Evolutionary conservation across 2,797 vertebrate species (phyloP).

Genomic region (Falco berigora): DNA sequence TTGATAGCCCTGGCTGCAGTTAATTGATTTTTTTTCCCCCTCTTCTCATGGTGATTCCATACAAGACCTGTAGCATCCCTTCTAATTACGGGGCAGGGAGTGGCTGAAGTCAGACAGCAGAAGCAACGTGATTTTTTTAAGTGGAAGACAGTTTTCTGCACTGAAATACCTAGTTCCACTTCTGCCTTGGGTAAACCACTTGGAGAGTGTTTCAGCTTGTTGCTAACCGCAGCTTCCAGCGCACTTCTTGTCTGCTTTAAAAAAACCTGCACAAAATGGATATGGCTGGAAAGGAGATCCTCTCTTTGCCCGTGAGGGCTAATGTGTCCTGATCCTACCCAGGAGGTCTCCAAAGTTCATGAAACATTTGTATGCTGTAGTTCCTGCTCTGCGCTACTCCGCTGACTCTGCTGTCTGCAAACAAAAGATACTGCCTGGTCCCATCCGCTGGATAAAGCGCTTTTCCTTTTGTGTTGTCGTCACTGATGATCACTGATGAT

Average conservation of each 20-base stretch:
- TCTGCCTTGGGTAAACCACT: background rate
- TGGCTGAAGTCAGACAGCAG: background rate
- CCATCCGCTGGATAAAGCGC: background rate
- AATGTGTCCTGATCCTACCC: background rate
- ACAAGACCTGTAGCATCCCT: background rate
- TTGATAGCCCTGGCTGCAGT: background rate
- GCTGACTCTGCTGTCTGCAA: background rate
- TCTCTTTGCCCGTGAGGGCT: background rate
- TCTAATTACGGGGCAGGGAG: background rate
- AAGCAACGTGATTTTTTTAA: background rate
- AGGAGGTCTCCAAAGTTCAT: background rate
- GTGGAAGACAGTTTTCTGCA: background rate
- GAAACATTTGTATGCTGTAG: background rate
- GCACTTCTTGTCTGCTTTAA: background rate
- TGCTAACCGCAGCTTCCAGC: background rate
- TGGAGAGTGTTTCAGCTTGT: background rate
- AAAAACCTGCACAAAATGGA: accelerated
- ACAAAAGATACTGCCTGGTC: background rate
- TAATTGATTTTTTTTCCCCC: background rate
- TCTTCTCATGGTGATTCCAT: background rate
- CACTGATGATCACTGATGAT: background rate
- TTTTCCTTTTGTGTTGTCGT: background rate
- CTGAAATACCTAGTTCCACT: background rate
- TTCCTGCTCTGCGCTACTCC: background rate
- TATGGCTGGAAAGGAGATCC: background rate